Base-by-base conservation (phyloP, 2,797 vertebrate genomes). In the Delichon dasypus region DNA sequence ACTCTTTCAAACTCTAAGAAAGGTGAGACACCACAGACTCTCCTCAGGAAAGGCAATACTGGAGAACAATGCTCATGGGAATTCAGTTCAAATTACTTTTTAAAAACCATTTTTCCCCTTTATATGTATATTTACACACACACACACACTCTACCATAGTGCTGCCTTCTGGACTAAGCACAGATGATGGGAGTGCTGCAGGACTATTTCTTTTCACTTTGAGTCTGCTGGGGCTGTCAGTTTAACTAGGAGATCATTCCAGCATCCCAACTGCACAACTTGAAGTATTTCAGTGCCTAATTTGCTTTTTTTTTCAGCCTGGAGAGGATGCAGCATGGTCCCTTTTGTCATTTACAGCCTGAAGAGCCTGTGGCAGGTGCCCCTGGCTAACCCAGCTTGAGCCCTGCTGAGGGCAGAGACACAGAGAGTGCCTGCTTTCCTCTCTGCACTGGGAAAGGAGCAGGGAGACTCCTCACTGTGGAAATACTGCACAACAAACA, bases 101-200 rank as follows among this genome's bases (percentile, higher is more conserved):
- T 48, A 2, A 0, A 4, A 65, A 40, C 2, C 2, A n/a, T 13
- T 45, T n/a, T 2, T 0, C 2, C 4, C 1, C 16, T 64, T 23
- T 21, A 13, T 9, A 16, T 9, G 19, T 23, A 4, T 26, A 65
- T 51, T 26, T 57, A 42, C 18, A 68, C 4, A 29, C 6, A 76
- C 16, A 70, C 22, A 44, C 5, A 32, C 3, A 9, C 10, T 27
- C 7, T 7, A 12, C 36, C 2, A 2, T 1, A 38, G 38, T 3
- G 5, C 48, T 89, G 29, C 55, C 48, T 58, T n/a, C 15, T 68
- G 22, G 11, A 79, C n/a, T 13, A 42, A 42, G 53, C 0, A 2
- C 22, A 58, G 13, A 42, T 38, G 26, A 21, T 7, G 21, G 61
- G 36, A 88, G 16, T 10, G 42, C 15, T 60, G 20, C 15, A 64